Base-by-base conservation (phyloP, 2,888 invertebrate species). In the Hesperia comma region DNA sequence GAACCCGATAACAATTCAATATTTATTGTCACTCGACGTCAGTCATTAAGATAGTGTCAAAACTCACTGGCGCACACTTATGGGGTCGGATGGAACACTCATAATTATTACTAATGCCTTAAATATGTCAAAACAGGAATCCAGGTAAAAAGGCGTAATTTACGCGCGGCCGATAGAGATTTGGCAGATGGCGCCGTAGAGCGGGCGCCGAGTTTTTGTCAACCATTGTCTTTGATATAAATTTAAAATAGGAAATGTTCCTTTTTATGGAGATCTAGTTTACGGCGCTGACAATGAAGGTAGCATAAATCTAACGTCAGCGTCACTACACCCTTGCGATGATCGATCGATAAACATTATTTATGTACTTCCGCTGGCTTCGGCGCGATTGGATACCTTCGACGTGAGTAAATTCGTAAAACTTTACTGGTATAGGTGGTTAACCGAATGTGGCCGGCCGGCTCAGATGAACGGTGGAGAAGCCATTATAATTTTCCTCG, bases 91-190 rank as follows among this genome's bases (percentile, higher is more conserved):
- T 79, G 81, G 81, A 86, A 88, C 89, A 90, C 90, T 92, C 92
- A 92, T 92, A 92, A 92, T 92, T 92, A 92, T 92, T 92, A 92
- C 91, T 91, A 92, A 92, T 92, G 88, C 92, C 90, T 92, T 92
- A 91, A 92, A 92, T 92, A 92, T 92, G 92, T 92, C 92, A 92
- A 92, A 92, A 92, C 92, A 92, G 91, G 91, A 90, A 92, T 91
- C 90, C 92, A 92, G 92, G 92, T 92, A 92, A 92, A 92, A 92
- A 92, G 90, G 88, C 89, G 90, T 92, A 91, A 92, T 92, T 92
- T 92, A 92, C 92, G 92, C 90, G 88, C 87, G 90, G 80, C 83
- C 87, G 92, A 92, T 92, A 92, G 87, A 90, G 91, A 90, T 92
- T 92, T 92, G 92, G 92, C 92, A 92, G 92, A 90, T 88, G 92